Percentiles rank a stretch among this genome's conserved stretches.
Evolutionary conservation across 2,797 vertebrate genomes (phyloP).

Genomic region (Hemibagrus guttatus): DNA sequence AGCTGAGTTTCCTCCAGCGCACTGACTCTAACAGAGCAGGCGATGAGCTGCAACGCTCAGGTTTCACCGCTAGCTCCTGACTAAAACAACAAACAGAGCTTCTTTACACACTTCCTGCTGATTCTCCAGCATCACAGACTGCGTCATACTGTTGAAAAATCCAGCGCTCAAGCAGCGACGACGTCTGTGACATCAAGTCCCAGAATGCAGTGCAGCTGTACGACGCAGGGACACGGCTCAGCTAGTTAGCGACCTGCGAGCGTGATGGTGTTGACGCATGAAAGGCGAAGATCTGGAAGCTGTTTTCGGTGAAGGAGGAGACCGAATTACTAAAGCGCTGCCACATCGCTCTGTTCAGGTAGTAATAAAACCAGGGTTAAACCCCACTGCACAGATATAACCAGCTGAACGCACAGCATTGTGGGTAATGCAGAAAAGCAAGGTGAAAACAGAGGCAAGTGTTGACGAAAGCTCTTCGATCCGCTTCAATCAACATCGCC

Average conservation of each 20-base stretch:
- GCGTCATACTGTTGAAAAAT: background rate
- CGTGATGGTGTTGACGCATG: background rate
- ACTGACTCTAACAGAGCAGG: background rate
- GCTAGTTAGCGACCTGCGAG: background rate
- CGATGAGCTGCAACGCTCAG: background rate
- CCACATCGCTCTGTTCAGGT: background rate
- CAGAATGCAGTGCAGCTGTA: background rate
- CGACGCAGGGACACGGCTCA: background rate
- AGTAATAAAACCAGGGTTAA: no score
- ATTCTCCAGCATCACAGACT: background rate
- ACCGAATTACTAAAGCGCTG: background rate
- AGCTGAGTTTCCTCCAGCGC: constrained; percentile 8
- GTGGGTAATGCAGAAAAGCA: background rate
- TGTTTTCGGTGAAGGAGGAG: background rate
- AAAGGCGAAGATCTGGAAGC: background rate
- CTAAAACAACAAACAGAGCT: background rate
- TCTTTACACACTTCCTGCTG: background rate
- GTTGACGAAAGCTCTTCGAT: no score
- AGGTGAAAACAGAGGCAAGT: background rate
- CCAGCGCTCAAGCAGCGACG: background rate
- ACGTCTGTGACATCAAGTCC: background rate
- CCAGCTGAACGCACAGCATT: background rate
- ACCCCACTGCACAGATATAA: background rate
- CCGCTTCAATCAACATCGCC: constrained; percentile 58
- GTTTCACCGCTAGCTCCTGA: background rate